Percentiles rank a stretch among this genome's conserved stretches.
Evolutionary conservation across 2,797 vertebrate species (phyloP).

Genomic region (Alfaro cultratus): DNA sequence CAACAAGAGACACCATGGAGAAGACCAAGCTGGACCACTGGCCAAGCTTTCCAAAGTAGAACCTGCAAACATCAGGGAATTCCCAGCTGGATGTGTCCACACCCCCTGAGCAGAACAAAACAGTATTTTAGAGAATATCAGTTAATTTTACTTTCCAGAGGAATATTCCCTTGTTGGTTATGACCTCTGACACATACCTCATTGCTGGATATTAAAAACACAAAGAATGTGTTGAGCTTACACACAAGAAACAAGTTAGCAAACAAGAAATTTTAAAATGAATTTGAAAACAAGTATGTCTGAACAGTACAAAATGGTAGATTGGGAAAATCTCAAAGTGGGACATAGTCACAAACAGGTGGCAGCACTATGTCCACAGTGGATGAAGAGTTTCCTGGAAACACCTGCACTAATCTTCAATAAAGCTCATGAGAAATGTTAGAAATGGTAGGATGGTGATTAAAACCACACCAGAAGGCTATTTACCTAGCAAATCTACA

Average conservation of each 20-base stretch:
- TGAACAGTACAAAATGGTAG: background rate
- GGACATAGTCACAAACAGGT: background rate
- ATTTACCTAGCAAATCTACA: background rate
- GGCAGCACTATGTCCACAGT: background rate
- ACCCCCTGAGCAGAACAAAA: conserved; percentile 73
- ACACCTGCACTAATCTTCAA: background rate
- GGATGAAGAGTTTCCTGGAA: background rate
- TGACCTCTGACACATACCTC: background rate
- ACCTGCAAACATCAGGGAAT: conserved; percentile 93
- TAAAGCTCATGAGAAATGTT: background rate
- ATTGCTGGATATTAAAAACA: background rate
- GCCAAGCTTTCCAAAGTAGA: conserved; percentile 94
- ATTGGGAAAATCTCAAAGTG: background rate
- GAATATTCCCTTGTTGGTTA: background rate
- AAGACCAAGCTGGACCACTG: conserved; percentile 94
- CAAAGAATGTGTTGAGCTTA: background rate
- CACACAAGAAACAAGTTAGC: background rate
- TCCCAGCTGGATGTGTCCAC: conserved; percentile 91
- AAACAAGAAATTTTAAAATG: background rate
- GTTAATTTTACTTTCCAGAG: background rate
- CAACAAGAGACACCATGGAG: conserved; percentile 92
- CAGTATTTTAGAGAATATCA: background rate
- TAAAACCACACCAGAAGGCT: background rate
- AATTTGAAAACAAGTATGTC: background rate
- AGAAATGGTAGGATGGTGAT: background rate